Evolutionary conservation across 1,140 invertebrate species (phyloP).

Genomic region (Aethina tumida): DNA sequence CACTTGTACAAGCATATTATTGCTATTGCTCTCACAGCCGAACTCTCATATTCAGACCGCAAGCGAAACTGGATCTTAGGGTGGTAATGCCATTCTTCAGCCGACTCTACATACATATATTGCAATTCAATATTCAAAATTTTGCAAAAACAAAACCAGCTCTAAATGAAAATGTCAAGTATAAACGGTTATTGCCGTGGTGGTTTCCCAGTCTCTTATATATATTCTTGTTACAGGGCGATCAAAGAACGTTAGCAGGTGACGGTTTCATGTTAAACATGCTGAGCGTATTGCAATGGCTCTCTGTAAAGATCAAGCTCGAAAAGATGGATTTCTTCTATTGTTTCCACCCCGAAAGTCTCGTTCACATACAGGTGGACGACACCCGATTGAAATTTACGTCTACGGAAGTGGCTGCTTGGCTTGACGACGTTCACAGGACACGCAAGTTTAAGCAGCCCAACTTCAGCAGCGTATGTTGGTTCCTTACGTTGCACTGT

Average conservation of each 20-base stretch:
- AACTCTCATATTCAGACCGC: no score
- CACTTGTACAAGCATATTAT: no score
- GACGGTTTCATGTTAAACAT: conserved; percentile 95
- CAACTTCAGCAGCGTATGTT: conserved; percentile 93
- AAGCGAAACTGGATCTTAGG: no score
- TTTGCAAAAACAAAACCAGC: no score
- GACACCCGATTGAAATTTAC: conserved; percentile 79
- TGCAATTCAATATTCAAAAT: no score
- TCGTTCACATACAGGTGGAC: conserved; percentile 62
- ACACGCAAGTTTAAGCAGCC: conserved; percentile 58
- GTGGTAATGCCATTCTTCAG: no score
- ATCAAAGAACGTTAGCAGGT: conserved; percentile 76
- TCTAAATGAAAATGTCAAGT: no score
- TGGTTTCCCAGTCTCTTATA: neutral
- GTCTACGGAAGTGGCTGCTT: conserved; percentile 67
- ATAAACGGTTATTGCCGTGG: neutral
- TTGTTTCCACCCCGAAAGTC: conserved; percentile 71
- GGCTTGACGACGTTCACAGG: conserved; percentile 41
- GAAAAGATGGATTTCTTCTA: conserved; percentile 79
- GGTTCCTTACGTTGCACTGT: conserved; percentile 89
- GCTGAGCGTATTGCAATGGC: conserved; percentile 77
- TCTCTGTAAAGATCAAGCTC: conserved; percentile 76
- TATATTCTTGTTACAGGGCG: conserved; percentile 56
- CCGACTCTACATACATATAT: no score
- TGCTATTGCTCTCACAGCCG: no score